Conservation (phyloP, 2,113 vertebrate species). For the Cyanoliseus patagonus region DNA sequence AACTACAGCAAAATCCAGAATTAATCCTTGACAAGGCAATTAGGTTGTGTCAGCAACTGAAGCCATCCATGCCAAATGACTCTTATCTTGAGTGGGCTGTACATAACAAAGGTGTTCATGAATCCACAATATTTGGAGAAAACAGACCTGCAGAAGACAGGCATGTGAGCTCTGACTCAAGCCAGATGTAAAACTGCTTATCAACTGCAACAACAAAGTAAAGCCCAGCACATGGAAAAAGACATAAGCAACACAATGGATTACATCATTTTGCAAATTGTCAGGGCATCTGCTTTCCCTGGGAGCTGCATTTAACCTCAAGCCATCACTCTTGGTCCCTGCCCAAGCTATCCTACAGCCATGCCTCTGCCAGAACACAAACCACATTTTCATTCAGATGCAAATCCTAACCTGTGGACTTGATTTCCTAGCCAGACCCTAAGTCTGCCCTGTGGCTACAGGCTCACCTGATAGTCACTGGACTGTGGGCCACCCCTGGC, state of each 20-base stretch:
- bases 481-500: background rate
- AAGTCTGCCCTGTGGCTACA: background rate
- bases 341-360: background rate
- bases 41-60: background rate
- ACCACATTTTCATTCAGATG: background rate
- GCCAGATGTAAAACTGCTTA: background rate
- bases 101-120: background rate
- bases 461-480: fast-evolving
- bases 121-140: background rate
- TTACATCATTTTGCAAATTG: background rate
- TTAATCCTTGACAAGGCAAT: background rate
- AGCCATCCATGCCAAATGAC: background rate
- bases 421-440: background rate
- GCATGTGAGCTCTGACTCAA: background rate
- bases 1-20: background rate
- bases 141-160: background rate
- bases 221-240: background rate
- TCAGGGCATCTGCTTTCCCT: background rate
- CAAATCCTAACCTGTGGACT: background rate
- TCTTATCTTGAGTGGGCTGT: background rate
- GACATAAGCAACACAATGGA: background rate
- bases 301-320: background rate
- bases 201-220: background rate
- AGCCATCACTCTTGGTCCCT: background rate
- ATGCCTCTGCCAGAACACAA: background rate